Percentiles rank a stretch among this genome's conserved stretches.
Conservation (phyloP, 92 coral and sea anemone genomes). For the Palythoa grandiflora region DNA sequence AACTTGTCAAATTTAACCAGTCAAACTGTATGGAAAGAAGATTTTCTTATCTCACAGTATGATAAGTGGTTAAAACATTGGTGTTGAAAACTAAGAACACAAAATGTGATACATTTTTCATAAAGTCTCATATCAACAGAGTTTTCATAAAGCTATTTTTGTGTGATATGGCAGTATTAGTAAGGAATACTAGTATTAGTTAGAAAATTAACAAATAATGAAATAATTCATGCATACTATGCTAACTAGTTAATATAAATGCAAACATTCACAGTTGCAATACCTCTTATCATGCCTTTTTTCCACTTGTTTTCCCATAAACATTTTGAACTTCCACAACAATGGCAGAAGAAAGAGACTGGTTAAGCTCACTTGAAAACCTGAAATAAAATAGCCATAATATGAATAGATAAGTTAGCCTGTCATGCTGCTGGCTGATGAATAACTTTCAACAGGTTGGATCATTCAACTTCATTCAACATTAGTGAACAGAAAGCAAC, state of each 20-base stretch:
- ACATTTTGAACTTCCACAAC: constrained; percentile 42
- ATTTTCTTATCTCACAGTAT: constrained; percentile 9
- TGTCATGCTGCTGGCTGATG: not conserved
- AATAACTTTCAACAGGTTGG: not conserved
- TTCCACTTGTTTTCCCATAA: constrained; percentile 52
- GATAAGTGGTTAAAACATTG: constrained; percentile 14
- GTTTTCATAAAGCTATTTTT: constrained; percentile 5
- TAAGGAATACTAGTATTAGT: not conserved
- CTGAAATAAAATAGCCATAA: constrained; percentile 31
- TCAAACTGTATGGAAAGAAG: not conserved
- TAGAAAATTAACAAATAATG: constrained; percentile 7
- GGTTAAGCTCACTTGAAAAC: constrained; percentile 43
- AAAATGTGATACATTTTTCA: constrained; percentile 14
- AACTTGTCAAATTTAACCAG: not conserved
- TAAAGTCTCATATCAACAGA: constrained; percentile 17
- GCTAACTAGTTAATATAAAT: constrained; percentile 13
- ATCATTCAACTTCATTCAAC: not conserved
- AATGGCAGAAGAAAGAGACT: constrained; percentile 33
- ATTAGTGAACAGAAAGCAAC: not conserved
- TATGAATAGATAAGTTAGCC: constrained; percentile 1
- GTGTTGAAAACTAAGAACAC: constrained; percentile 17
- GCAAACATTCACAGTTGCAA: not conserved
- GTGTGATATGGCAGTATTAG: constrained; percentile 15
- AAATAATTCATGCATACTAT: constrained; percentile 7
- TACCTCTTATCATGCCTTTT: constrained; percentile 45